phyloP scores from a whole-genome alignment of 2,113 vertebrate genomes.

The Neomonachus schauinslandi region DNA sequence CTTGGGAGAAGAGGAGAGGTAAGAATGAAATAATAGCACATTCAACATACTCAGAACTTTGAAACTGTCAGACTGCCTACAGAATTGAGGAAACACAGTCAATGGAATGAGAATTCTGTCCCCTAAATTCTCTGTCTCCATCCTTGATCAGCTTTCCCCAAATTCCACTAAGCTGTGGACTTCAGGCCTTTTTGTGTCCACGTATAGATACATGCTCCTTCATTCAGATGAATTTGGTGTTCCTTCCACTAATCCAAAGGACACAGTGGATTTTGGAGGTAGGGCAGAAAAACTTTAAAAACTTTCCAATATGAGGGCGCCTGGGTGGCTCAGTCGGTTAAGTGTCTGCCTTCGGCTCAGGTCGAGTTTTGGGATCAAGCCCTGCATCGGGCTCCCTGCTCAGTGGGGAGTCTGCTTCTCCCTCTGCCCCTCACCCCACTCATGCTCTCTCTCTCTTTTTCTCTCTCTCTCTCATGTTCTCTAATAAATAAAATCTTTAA shows the following conservation, averaged over 20 bases:
- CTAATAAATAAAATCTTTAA: neutral
- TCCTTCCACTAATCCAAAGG: conserved; percentile 20
- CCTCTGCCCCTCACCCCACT: no score
- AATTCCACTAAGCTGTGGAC: neutral
- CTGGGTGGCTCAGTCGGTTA: no score
- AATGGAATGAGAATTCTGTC: neutral
- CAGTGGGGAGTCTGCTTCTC: neutral
- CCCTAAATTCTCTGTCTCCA: neutral
- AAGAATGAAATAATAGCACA: neutral
- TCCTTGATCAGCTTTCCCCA: neutral
- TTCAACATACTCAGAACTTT: neutral
- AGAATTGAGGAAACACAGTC: neutral
- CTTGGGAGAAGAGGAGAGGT: neutral
- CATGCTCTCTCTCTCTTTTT: no score
- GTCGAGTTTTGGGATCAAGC: no score
- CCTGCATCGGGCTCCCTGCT: neutral
- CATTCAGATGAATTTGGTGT: neutral
- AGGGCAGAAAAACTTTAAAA: neutral
- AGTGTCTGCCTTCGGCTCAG: no score
- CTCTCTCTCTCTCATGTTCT: no score
- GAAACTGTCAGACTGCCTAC: neutral
- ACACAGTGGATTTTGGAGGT: neutral
- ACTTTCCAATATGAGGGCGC: neutral
- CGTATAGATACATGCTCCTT: neutral
- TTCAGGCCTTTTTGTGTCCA: neutral